Conservation (phyloP, 2,113 vertebrate genomes). For the Astur gentilis region DNA sequence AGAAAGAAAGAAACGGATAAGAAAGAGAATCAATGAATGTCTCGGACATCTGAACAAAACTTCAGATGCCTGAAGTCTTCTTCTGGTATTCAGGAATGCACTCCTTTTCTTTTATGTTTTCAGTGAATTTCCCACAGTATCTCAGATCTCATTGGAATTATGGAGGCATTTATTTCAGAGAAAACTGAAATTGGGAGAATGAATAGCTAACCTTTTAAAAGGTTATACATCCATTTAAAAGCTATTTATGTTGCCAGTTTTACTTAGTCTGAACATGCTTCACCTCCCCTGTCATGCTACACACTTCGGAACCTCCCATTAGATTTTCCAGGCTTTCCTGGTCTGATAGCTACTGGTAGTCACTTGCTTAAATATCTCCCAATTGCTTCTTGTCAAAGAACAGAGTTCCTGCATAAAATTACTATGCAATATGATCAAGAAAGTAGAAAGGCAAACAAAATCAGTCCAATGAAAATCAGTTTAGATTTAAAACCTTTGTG, state of each 20-base stretch:
- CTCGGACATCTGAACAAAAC: not conserved
- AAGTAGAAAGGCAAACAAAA: not conserved
- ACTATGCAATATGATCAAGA: not conserved
- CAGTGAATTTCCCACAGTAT: not conserved
- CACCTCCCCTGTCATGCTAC: not conserved
- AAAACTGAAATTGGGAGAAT: conserved; percentile 15
- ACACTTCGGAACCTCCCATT: not conserved
- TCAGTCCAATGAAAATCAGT: not conserved
- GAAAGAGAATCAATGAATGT: not conserved
- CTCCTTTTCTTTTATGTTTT: not conserved
- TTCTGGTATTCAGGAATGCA: not conserved
- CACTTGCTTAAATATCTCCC: not conserved
- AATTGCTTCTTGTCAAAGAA: not conserved
- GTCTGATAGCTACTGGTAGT: not conserved
- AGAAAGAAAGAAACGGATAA: not conserved
- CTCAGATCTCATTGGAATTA: not conserved
- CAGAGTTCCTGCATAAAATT: not conserved
- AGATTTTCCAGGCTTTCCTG: not conserved
- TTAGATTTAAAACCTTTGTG: not conserved
- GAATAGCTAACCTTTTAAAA: conserved; percentile 60
- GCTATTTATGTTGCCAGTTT: conserved; percentile 31
- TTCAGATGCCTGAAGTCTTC: not conserved
- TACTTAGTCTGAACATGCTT: conserved; percentile 23
- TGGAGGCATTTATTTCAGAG: conserved; percentile 28
- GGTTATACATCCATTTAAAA: conserved; percentile 55